phyloP scores from a whole-genome alignment of 2,113 vertebrate species.

The Falcunculus frontatus region DNA sequence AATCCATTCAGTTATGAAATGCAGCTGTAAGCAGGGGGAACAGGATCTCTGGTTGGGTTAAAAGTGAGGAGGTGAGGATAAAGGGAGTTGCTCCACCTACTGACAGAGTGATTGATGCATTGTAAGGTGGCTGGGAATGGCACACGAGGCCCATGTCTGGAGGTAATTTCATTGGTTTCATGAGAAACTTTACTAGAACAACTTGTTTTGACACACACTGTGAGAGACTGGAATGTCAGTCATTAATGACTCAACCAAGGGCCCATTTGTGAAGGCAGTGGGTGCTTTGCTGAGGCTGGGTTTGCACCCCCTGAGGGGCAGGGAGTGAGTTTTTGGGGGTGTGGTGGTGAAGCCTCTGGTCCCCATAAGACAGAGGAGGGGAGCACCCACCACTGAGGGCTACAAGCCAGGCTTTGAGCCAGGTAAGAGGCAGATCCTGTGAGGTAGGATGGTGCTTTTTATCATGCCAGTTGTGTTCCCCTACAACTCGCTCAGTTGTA shows the following conservation, averaged over 20 bases:
- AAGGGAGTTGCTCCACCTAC: neutral
- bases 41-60: neutral
- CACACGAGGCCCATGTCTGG: neutral
- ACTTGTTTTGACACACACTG: neutral
- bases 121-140: neutral
- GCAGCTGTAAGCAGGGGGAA: neutral
- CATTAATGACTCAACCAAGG: neutral
- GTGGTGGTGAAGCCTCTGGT: neutral
- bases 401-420: neutral
- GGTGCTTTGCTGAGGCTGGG: neutral
- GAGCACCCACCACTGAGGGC: neutral
- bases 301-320: neutral
- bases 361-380: neutral
- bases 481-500: neutral
- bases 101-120: neutral
- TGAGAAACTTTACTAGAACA: neutral
- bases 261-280: neutral
- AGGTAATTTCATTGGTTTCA: neutral
- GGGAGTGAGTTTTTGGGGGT: neutral
- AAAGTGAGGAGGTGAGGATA: neutral
- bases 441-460: neutral
- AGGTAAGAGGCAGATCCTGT: neutral
- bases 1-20: neutral
- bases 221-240: neutral
- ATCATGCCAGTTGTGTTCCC: neutral